These are phyloP conservation scores for Valencia hispanica DNA, from an alignment of 2,797 vertebrate species.

Conservation along the genomic window DNA sequence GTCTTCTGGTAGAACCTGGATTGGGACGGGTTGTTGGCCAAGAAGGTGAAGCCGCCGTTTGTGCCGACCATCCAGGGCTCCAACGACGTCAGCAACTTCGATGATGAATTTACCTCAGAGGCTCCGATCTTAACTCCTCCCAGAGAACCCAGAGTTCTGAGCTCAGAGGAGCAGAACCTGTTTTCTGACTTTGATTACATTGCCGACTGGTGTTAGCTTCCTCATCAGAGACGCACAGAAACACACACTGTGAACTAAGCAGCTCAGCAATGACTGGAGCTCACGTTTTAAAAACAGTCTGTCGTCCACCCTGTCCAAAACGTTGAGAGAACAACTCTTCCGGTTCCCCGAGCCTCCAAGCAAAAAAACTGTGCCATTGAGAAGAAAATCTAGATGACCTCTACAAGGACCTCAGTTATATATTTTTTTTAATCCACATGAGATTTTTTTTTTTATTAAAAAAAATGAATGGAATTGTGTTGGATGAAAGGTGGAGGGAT, in stretches of 20 bases:
- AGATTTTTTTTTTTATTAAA: constrained; percentile 72
- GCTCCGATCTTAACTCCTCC: constrained; percentile 96
- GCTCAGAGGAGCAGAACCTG: constrained; percentile 90
- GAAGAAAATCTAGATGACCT: constrained; percentile 65
- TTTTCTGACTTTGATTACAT: constrained; percentile 99
- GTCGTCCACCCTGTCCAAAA: constrained; percentile 36
- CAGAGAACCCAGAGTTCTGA: constrained; percentile 93
- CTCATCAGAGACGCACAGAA: not conserved
- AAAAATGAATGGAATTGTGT: constrained; percentile 46
- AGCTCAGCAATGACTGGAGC: constrained; percentile 82
- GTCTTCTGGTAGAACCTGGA: constrained; percentile 85
- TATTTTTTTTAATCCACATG: constrained; percentile 74
- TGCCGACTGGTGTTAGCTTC: constrained; percentile 97
- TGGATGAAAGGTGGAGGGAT: constrained; percentile 59
- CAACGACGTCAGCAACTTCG: constrained; percentile 98
- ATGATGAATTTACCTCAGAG: constrained; percentile 99
- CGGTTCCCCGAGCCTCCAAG: constrained; percentile 54
- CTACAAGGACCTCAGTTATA: constrained; percentile 31
- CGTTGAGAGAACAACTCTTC: constrained; percentile 42
- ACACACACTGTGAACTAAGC: constrained; percentile 73
- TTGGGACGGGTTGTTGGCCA: constrained; percentile 92
- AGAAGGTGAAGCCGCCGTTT: constrained; percentile 95
- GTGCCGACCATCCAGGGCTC: constrained; percentile 92
- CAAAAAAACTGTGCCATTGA: constrained; percentile 84
- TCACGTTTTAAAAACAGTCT: constrained; percentile 43